Percentiles rank a stretch among this genome's conserved stretches.
These are phyloP conservation scores for Otus sunia DNA, from an alignment of 2,113 vertebrate genomes.

Conservation along the genomic window DNA sequence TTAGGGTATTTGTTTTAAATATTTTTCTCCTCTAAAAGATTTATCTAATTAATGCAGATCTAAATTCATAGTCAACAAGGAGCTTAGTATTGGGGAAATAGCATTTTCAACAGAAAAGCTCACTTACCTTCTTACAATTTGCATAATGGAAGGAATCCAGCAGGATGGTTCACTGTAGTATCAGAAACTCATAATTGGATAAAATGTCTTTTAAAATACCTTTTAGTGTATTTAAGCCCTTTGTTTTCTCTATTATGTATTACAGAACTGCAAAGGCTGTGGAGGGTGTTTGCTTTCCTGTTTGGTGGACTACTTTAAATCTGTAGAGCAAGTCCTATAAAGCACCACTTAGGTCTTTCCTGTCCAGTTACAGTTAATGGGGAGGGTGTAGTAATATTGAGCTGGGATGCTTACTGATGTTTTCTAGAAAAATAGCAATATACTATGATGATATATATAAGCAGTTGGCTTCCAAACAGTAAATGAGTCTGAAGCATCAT, in stretches of 20 bases:
- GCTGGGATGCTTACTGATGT: background rate
- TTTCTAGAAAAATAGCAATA: background rate
- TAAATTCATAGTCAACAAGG: background rate
- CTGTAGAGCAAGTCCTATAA: background rate
- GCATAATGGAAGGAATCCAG: background rate
- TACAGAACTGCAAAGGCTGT: background rate
- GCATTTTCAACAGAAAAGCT: slow-evolving; percentile 16
- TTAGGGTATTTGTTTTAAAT: slow-evolving; percentile 45
- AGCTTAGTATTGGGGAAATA: slow-evolving; percentile 21
- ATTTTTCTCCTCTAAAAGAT: slow-evolving; percentile 40
- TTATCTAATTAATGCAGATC: background rate
- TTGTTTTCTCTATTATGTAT: background rate
- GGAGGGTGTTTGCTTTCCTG: slow-evolving; percentile 17
- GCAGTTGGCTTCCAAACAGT: background rate
- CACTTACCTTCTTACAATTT: background rate
- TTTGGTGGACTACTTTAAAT: background rate
- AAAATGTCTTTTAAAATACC: background rate
- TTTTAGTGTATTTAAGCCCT: background rate
- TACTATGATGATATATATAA: background rate
- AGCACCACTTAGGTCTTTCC: background rate
- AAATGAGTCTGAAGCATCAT: background rate
- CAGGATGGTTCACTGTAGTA: background rate
- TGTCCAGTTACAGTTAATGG: background rate
- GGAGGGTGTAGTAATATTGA: background rate
- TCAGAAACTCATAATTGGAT: background rate